Conservation (phyloP, 2,113 vertebrate genomes). For the Zosterops pallidus region DNA sequence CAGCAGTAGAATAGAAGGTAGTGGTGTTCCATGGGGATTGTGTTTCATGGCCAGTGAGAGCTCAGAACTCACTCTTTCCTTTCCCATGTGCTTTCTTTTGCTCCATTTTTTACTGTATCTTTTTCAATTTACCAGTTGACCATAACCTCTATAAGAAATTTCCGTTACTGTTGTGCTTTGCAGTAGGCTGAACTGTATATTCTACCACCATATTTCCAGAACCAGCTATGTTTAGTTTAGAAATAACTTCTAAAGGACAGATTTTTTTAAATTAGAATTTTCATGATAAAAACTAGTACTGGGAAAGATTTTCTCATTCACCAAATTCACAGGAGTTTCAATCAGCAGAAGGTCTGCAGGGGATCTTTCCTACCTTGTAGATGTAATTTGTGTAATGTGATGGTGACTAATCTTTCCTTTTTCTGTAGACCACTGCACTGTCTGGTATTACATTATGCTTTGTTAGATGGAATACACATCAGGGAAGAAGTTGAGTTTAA, state of each 20-base stretch:
- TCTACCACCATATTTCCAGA: background rate
- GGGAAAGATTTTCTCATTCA: background rate
- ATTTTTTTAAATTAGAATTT: constrained; percentile 14
- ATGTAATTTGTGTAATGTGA: background rate
- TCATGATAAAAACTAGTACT: background rate
- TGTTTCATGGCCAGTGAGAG: background rate
- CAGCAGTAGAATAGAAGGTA: background rate
- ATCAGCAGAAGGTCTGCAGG: background rate
- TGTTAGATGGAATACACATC: background rate
- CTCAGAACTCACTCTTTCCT: background rate
- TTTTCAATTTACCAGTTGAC: background rate
- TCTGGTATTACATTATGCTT: background rate
- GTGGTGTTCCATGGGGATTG: background rate
- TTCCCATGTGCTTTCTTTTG: background rate
- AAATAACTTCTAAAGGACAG: constrained; percentile 16
- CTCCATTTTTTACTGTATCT: background rate
- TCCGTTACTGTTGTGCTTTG: background rate
- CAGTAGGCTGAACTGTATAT: background rate
- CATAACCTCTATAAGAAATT: background rate
- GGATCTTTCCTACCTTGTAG: background rate
- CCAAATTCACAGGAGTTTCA: background rate
- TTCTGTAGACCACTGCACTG: background rate
- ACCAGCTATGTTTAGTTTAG: background rate
- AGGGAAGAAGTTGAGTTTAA: background rate
- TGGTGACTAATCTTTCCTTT: background rate